Percentiles rank a stretch among this genome's conserved stretches.
Evolutionary conservation across 2,113 vertebrate genomes (phyloP).

Genomic region (Odobenus rosmarus): DNA sequence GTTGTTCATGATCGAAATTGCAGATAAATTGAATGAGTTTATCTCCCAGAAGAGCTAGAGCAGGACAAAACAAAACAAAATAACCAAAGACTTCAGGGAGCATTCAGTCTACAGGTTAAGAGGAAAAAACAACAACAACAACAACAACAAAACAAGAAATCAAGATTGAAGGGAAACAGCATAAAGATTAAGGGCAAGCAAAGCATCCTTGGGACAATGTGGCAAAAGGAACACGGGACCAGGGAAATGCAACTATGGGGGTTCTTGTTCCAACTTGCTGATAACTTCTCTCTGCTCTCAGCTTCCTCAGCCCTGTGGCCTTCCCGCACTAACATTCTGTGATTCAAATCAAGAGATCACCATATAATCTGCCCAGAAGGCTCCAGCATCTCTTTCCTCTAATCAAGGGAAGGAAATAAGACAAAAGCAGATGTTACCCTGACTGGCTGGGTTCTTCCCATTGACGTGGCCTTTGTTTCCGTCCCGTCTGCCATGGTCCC

Average conservation of each 20-base stretch:
- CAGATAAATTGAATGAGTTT: conserved; percentile 64
- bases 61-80: neutral
- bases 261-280: neutral
- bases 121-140: neutral
- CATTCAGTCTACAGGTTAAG: neutral
- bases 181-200: neutral
- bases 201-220: neutral
- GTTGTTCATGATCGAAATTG: conserved; percentile 37
- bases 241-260: neutral
- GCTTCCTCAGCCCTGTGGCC: neutral
- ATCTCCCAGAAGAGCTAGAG: conserved; percentile 34
- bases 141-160: neutral
- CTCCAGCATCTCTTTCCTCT: neutral
- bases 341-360: neutral
- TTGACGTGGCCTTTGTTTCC: neutral
- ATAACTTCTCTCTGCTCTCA: neutral
- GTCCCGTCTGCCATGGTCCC: neutral
- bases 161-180: neutral
- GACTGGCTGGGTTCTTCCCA: neutral
- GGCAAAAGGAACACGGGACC: neutral
- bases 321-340: neutral
- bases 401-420: neutral
- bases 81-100: neutral
- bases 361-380: neutral
- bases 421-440: neutral